Percentiles rank a stretch among this genome's conserved stretches.
Conservation (phyloP, 2,888 invertebrate genomes). For the Deladenus siricidicola region DNA sequence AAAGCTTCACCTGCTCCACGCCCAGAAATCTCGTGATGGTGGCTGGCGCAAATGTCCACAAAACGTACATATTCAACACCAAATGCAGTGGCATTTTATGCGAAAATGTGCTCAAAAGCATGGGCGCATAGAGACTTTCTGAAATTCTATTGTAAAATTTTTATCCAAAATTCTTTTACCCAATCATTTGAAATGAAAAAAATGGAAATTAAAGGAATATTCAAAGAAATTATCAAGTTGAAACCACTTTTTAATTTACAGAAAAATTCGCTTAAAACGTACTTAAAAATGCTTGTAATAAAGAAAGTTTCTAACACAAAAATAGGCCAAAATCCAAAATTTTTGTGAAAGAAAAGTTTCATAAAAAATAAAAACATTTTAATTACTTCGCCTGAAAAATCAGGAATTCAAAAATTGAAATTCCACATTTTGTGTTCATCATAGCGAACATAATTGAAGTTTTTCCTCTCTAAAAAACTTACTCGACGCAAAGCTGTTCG, state of each 20-base stretch:
- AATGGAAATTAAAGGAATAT: no score
- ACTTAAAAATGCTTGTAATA: no score
- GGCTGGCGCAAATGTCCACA: constrained; percentile 71
- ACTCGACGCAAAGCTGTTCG: constrained; percentile 48
- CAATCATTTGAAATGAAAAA: background rate
- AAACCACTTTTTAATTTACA: no score
- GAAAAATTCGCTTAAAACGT: no score
- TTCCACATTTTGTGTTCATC: no score
- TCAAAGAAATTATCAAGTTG: no score
- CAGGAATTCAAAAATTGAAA: no score
- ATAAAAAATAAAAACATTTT: no score
- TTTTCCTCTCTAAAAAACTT: constrained; percentile 2
- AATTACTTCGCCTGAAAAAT: no score
- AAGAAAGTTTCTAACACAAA: no score
- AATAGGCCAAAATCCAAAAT: background rate
- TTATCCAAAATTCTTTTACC: no score
- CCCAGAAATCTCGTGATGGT: constrained; percentile 41
- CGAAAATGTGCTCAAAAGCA: constrained; percentile 88
- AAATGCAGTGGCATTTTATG: constrained; percentile 80
- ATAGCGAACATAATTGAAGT: no score
- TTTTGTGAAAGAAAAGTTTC: background rate
- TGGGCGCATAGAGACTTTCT: constrained; percentile 73
- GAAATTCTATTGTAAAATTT: background rate
- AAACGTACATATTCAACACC: constrained; percentile 87
- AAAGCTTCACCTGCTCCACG: constrained; percentile 31